phyloP scores from a whole-genome alignment of 2,888 invertebrate species.

The Leptogaster cylindrica region DNA sequence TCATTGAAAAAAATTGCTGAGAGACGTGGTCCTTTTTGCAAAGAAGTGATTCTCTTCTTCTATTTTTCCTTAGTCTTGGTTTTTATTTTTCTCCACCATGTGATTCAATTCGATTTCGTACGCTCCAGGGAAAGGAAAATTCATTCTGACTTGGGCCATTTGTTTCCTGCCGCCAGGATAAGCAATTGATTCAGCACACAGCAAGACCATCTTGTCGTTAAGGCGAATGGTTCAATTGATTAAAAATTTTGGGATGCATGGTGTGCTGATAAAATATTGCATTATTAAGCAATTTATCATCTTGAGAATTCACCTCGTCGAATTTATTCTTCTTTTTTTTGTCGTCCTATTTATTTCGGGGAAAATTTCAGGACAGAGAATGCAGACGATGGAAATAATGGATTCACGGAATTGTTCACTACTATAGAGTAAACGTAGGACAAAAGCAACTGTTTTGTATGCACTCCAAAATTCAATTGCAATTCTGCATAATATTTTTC shows the following conservation, averaged over 20 bases:
- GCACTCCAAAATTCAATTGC: too few species aligned
- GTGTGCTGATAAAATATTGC: background rate
- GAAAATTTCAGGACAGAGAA: background rate
- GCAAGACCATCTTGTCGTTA: background rate
- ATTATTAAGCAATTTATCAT: slow-evolving; percentile 16
- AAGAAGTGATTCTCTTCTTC: too few species aligned
- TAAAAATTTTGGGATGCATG: background rate
- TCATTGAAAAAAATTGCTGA: background rate
- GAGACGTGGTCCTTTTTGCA: too few species aligned
- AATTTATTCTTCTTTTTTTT: background rate
- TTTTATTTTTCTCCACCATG: too few species aligned
- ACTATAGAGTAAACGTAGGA: too few species aligned
- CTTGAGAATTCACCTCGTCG: too few species aligned
- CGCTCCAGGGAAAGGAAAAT: too few species aligned
- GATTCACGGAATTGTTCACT: too few species aligned
- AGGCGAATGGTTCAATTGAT: background rate
- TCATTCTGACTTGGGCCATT: background rate
- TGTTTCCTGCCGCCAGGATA: background rate
- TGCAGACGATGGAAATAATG: background rate
- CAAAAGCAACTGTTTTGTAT: too few species aligned
- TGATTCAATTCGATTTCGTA: background rate
- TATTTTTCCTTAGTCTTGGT: too few species aligned
- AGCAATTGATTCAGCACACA: background rate
- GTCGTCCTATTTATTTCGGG: background rate
- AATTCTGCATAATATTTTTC: background rate